Evolutionary conservation across 2,888 invertebrate genomes (phyloP), one percentile per base, ranked within the genome.

Genomic region (Reticulitermes lucifugus): DNA sequence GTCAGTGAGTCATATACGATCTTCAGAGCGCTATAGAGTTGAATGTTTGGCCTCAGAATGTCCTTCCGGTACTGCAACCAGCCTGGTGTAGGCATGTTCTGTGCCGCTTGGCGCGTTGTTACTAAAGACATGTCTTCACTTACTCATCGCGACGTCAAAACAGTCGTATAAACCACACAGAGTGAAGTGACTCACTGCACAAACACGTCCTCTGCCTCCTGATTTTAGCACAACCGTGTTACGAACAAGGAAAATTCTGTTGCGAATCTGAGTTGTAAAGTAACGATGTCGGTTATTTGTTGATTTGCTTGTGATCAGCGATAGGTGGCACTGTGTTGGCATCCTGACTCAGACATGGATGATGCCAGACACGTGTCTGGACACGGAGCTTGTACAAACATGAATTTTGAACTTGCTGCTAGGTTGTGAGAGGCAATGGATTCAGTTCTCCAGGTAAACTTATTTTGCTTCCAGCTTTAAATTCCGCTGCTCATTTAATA

Each of bases 141-240:
- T n/a, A 60, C 14, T 60, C 60, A 60, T 21, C 60, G 18, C 21
- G 1, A 60, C 60, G 60, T 60, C 60, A 60, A 60, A 60, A 60
- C 60, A 60, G 60, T 60, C 60, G 60, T 60, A 60, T 60, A 60
- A 60, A 18, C 14, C 18, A 10, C 35, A 71, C 18, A 35, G 25
- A 6, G 71, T 71, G 71, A 71, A 71, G 71, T 71, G 71, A 71
- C 9, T 71, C 71, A 71, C 71, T 71, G 25, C 29, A 71, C 35
- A 60, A 60, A n/a, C 60, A 22, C 60, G 1, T 18, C 60, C 22
- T 7, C 60, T 60, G 60, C n/a, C 60, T 3, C 9, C 71, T 71
- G 71, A 25, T 71, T 71, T 71, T 71, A 71, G 71, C 71, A 71
- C 35, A 14, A 29, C 29, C 18, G 2, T 71, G 71, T 35, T 25